These are phyloP conservation scores for Gracilinanus agilis DNA, from an alignment of 2,113 vertebrate genomes.

Conservation along the genomic window DNA sequence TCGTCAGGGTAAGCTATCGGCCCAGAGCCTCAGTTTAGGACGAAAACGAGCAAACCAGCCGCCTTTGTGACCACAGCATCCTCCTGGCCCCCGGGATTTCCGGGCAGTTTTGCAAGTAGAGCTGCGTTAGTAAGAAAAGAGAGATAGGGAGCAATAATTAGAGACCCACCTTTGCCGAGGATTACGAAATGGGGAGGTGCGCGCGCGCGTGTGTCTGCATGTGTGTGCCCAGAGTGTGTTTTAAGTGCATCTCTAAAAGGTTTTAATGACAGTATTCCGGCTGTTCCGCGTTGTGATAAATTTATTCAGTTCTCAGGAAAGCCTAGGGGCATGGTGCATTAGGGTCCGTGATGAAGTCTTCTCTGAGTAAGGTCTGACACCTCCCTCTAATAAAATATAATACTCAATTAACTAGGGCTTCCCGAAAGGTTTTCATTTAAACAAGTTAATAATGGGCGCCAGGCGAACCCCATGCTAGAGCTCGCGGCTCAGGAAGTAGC, in stretches of 20 bases:
- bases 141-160: conserved; percentile 72
- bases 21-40: neutral
- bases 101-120: neutral
- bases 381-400: conserved; percentile 82
- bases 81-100: neutral
- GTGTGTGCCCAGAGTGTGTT: neutral
- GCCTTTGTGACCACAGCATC: neutral
- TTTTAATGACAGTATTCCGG: conserved; percentile 73
- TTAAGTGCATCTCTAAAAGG: conserved; percentile 58
- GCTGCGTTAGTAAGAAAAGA: neutral
- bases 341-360: conserved; percentile 80
- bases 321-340: conserved; percentile 45
- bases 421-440: conserved; percentile 80
- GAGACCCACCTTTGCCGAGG: conserved; percentile 76
- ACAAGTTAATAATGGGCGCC: conserved; percentile 80
- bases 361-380: conserved; percentile 79
- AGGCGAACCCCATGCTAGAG: conserved; percentile 73
- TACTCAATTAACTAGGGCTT: conserved; percentile 80
- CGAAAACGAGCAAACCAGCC: conserved; percentile 62
- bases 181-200: conserved; percentile 67
- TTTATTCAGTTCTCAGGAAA: neutral
- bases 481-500: conserved; percentile 69
- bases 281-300: conserved; percentile 3
- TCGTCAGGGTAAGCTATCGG: neutral
- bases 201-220: conserved; percentile 71